Conservation (phyloP, 2,113 vertebrate genomes). For the Sinocyclocheilus anophthalmus region DNA sequence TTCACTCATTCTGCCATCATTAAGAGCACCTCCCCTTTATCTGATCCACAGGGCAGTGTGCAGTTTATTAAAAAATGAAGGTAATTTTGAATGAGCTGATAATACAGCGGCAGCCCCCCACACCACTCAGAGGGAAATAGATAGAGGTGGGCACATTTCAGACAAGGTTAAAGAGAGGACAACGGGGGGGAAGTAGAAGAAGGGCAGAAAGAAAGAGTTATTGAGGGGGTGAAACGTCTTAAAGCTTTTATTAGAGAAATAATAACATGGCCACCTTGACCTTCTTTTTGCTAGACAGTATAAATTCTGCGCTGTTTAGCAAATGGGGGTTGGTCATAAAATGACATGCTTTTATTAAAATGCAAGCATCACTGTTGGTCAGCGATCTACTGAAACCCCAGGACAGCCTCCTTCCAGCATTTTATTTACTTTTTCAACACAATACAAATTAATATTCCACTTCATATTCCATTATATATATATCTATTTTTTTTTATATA, state of each 20-base stretch:
- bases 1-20: constrained; percentile 58
- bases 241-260: not conserved
- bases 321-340: not conserved
- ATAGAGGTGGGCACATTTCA: constrained; percentile 71
- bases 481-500: no score
- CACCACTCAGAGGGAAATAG: constrained; percentile 50
- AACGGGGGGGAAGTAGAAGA: constrained; percentile 42
- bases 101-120: constrained; percentile 60
- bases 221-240: constrained; percentile 15
- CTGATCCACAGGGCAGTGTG: constrained; percentile 69
- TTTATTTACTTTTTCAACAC: not conserved
- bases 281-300: no score
- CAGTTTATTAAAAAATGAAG: constrained; percentile 80
- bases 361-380: not conserved
- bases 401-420: not conserved
- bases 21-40: constrained; percentile 66
- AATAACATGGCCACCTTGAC: not conserved
- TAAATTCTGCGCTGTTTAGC: not conserved
- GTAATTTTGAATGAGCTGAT: constrained; percentile 75
- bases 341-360: not conserved
- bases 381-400: not conserved
- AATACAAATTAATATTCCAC: not conserved
- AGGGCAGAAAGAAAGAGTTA: not conserved
- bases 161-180: constrained; percentile 76
- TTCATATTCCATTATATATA: no score